Percentiles rank a stretch among this genome's conserved stretches.
These are phyloP conservation scores for Drosophila trichaetosa DNA, from an alignment of 2,888 invertebrate genomes.

Conservation along the genomic window DNA sequence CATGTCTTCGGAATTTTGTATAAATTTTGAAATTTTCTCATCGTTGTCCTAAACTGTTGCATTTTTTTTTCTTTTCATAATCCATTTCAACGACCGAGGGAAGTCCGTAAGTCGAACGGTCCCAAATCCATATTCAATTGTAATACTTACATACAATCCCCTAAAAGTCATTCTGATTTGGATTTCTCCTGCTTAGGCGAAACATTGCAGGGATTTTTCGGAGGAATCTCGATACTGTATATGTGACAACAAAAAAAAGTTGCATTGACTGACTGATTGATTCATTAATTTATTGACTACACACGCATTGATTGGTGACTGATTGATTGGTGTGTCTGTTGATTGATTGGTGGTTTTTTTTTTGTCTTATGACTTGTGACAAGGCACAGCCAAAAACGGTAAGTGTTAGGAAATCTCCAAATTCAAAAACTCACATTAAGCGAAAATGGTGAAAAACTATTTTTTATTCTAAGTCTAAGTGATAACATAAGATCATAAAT, in stretches of 20 bases:
- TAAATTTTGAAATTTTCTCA: neutral
- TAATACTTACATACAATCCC: constrained; percentile 3
- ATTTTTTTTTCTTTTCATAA: neutral
- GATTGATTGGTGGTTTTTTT: neutral
- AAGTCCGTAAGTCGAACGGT: neutral
- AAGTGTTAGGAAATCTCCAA: neutral
- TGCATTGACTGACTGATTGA: neutral
- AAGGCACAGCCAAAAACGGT: neutral
- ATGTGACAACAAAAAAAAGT: neutral
- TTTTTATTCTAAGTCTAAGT: neutral
- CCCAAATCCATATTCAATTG: neutral
- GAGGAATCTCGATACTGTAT: neutral
- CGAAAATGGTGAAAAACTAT: neutral
- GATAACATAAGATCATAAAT: neutral
- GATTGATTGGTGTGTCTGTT: neutral
- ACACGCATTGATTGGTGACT: constrained; percentile 1
- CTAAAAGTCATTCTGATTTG: neutral
- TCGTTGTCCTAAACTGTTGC: neutral
- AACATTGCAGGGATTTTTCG: neutral
- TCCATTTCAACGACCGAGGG: neutral
- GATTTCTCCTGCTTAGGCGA: neutral
- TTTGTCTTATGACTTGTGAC: neutral
- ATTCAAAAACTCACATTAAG: neutral
- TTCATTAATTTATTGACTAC: neutral
- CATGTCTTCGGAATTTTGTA: neutral